Percentiles rank a stretch among this genome's conserved stretches.
Conservation (phyloP, 2,888 invertebrate species). For the Epinotia ramella region DNA sequence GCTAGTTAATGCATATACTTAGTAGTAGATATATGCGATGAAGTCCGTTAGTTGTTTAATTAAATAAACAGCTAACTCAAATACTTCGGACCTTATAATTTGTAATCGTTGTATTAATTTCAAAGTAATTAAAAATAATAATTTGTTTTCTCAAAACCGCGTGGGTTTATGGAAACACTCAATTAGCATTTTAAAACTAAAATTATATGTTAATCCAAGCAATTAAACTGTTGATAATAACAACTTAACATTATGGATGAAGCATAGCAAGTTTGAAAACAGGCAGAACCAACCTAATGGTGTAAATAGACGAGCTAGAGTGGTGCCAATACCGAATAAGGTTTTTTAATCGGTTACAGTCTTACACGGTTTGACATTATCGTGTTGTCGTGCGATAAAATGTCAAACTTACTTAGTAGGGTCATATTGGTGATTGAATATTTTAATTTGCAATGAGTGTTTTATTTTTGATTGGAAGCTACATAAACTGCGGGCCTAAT, state of each 20-base stretch:
- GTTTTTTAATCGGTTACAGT: neutral
- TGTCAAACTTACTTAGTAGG: no score
- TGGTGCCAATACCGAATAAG: neutral
- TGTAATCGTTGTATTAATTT: constrained; percentile 11
- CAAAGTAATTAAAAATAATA: constrained; percentile 12
- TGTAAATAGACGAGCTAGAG: constrained; percentile 61
- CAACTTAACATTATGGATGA: constrained; percentile 18
- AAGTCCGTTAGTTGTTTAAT: no score
- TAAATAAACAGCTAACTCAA: constrained; percentile 1
- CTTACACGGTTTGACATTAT: no score
- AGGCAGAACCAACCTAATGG: constrained; percentile 57
- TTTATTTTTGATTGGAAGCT: no score
- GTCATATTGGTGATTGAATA: no score
- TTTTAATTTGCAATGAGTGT: no score
- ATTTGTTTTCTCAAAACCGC: constrained; percentile 24
- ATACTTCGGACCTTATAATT: neutral
- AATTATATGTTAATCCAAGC: constrained; percentile 21
- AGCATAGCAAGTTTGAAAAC: constrained; percentile 38
- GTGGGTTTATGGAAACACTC: neutral
- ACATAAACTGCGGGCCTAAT: no score
- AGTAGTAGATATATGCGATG: no score
- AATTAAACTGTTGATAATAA: constrained; percentile 28
- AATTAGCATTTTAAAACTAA: constrained; percentile 36
- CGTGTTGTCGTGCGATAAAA: no score
- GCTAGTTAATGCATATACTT: no score